Evolutionary conservation across 2,113 vertebrate species (phyloP).

Genomic region (Chelonoidis abingdonii): DNA sequence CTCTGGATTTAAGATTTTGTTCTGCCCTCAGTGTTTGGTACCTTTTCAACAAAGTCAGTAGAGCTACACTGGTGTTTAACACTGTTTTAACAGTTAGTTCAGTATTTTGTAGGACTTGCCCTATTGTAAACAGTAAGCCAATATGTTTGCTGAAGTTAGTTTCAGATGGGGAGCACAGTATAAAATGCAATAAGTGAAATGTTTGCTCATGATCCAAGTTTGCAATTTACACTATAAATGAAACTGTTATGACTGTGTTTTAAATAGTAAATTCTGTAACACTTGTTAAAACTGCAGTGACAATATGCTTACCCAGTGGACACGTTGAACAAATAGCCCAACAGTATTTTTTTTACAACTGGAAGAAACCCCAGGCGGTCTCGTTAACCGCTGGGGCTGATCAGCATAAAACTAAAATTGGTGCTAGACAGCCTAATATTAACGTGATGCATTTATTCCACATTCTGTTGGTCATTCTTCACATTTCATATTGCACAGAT

Average conservation of each 20-base stretch:
- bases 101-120: background rate
- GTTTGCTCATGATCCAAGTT: background rate
- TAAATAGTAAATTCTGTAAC: background rate
- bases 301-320: background rate
- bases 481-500: background rate
- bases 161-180: background rate
- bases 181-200: background rate
- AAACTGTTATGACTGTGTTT: background rate
- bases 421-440: background rate
- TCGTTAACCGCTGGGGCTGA: background rate
- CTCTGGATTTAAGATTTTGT: background rate
- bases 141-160: background rate
- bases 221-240: background rate
- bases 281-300: background rate
- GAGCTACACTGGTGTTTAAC: too few species aligned
- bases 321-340: background rate
- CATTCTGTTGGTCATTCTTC: background rate
- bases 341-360: background rate
- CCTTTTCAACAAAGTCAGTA: background rate
- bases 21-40: background rate
- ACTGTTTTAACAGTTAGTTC: background rate
- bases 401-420: background rate
- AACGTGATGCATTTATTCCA: background rate
- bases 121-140: background rate
- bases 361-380: background rate